These are phyloP conservation scores for Druon quercuslanigerum DNA, from an alignment of 1,140 invertebrate species.

Conservation along the genomic window DNA sequence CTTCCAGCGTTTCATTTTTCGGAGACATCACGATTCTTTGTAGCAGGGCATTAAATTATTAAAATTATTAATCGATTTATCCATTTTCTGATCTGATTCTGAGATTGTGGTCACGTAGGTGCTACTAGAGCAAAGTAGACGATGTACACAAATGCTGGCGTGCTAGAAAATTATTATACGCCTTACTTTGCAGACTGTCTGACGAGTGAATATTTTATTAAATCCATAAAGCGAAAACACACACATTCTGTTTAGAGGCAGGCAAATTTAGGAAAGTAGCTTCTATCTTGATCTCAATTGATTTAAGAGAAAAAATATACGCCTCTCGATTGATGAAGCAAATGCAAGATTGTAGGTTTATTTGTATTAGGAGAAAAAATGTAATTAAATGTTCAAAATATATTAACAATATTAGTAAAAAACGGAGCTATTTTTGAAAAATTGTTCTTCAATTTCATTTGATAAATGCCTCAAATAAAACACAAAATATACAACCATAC, in stretches of 20 bases:
- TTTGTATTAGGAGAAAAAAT: too few relatives aligned
- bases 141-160: slow-evolving; percentile 57
- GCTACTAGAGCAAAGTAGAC: slow-evolving; percentile 9
- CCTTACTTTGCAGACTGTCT: slow-evolving; percentile 58
- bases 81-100: slow-evolving; percentile 59
- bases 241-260: not conserved
- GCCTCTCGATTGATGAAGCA: too few relatives aligned
- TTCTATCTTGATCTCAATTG: not conserved
- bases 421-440: too few relatives aligned
- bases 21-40: not conserved
- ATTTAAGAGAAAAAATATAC: not conserved
- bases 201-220: slow-evolving; percentile 67
- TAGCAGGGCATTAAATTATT: slow-evolving; percentile 54
- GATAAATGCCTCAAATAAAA: too few relatives aligned
- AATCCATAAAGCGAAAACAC: slow-evolving; percentile 50
- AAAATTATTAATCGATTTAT: slow-evolving; percentile 59
- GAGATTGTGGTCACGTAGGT: slow-evolving; percentile 61
- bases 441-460: too few relatives aligned
- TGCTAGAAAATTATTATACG: slow-evolving; percentile 64
- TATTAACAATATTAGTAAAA: too few relatives aligned
- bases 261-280: not conserved
- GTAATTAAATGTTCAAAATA: too few relatives aligned
- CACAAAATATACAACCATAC: too few relatives aligned
- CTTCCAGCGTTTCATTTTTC: not conserved
- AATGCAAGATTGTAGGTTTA: too few relatives aligned